These are phyloP conservation scores for Crenuchus spilurus DNA, from an alignment of 2,797 vertebrate genomes.

Conservation along the genomic window DNA sequence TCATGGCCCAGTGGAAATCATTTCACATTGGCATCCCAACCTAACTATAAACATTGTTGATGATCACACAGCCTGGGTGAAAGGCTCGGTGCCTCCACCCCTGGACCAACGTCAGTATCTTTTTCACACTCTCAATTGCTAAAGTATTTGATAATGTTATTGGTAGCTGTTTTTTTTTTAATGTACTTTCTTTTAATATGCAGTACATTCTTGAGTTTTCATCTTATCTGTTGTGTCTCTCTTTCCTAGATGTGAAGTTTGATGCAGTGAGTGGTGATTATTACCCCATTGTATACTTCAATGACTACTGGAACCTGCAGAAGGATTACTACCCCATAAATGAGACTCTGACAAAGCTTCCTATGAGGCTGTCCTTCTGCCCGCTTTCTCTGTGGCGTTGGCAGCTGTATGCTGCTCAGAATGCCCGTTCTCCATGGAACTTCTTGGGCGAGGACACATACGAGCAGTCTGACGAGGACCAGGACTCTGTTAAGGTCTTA, in stretches of 20 bases:
- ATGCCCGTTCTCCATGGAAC: conserved; percentile 91
- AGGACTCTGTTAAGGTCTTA: conserved; percentile 93
- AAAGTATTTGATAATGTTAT: too few species aligned
- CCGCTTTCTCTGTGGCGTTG: conserved; percentile 94
- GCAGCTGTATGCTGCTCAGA: conserved; percentile 96
- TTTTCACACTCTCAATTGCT: too few species aligned
- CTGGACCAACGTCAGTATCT: conserved; percentile 89
- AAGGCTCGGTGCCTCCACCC: conserved; percentile 92
- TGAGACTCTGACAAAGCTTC: conserved; percentile 80
- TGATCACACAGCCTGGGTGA: conserved; percentile 96
- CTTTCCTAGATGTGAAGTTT: conserved; percentile 88
- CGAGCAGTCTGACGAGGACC: conserved; percentile 95
- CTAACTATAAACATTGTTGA: conserved; percentile 97
- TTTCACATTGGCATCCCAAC: conserved; percentile 98
- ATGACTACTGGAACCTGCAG: conserved; percentile 99
- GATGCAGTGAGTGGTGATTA: conserved; percentile 94
- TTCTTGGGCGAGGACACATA: conserved; percentile 93
- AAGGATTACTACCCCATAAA: conserved; percentile 95
- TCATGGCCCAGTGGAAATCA: conserved; percentile 92
- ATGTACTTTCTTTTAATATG: not conserved
- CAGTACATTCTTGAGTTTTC: not conserved
- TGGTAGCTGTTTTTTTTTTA: too few species aligned
- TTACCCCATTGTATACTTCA: conserved; percentile 96
- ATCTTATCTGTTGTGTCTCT: conserved; percentile 10
- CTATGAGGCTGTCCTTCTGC: conserved; percentile 87